Base-by-base conservation (phyloP, 1,140 invertebrate species). In the Fopius arisanus region DNA sequence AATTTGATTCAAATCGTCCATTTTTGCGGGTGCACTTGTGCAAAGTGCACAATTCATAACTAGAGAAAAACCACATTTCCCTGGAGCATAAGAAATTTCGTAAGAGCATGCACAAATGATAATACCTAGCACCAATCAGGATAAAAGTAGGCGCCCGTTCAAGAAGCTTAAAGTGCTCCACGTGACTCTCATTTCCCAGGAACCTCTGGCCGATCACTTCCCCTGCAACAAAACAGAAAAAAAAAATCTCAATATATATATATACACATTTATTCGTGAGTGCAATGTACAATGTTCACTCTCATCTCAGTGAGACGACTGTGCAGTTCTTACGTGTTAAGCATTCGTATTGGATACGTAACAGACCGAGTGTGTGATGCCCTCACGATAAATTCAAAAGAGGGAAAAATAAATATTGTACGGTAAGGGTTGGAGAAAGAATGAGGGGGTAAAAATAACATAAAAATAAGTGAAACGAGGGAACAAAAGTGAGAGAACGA, bases 111-210 rank as follows among this genome's bases (percentile, higher is more conserved):
- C 21, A 59, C 21, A 59, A 59, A 59, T 59, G 23, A 59, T 59
- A 59, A 59, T 89, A 93, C 92, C 91, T 92, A 72, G 91, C 92
- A 73, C 92, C 92, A 78, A 93, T 89, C 72, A 93, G 86, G 68
- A 93, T 84, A 73, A 89, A 92, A 78, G 91, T 91, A 63, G 90
- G 86, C 77, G 91, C 90, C 33, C 88, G 87, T 79, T 92, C 90
- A 63, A 93, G 82, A 40, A 93, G 84, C 79, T 91, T 91, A 86
- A 93, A 93, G 83, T 92, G 90, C 80, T 93, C 91, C 77, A 88
- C 87, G 82, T 90, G 88, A 78, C 89, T 90, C 76, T 89, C 87
- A 81, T 92, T 92, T 69, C 90, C 90, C 62, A 89, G 80, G 83
- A 91, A 91, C 67, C 88, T 85, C 77, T 90, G 88, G 72, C 88